Percentiles rank a stretch among this genome's conserved stretches.
Conservation (phyloP, 2,113 vertebrate genomes). For the Sakesphorus luctuosus region DNA sequence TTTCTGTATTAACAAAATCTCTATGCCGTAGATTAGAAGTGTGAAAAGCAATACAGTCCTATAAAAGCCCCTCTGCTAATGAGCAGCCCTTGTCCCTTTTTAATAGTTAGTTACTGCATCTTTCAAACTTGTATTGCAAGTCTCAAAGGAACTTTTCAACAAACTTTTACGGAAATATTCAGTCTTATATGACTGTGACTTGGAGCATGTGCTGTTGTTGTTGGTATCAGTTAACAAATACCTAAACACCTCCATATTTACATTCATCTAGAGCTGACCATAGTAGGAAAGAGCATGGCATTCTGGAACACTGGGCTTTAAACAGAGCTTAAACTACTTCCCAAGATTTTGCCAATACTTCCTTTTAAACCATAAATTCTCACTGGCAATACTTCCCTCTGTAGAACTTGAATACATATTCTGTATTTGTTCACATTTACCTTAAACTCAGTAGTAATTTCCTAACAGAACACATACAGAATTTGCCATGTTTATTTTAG, state of each 20-base stretch:
- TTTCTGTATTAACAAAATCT: neutral
- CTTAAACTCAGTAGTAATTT: neutral
- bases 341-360: neutral
- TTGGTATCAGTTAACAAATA: neutral
- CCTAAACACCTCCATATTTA: neutral
- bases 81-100: neutral
- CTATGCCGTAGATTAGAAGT: neutral
- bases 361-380: accelerated
- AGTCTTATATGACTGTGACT: neutral
- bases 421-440: neutral
- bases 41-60: neutral
- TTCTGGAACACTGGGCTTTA: neutral
- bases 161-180: neutral
- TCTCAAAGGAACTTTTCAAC: neutral
- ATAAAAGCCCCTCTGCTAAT: neutral
- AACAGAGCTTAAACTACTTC: neutral
- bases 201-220: neutral
- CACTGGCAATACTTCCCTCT: neutral
- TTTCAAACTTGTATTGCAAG: neutral
- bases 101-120: neutral
- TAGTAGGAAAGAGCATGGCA: neutral
- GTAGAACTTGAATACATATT: neutral
- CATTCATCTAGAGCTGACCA: neutral
- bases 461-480: neutral
- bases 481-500: neutral